Evolutionary conservation across 2,797 vertebrate genomes (phyloP).

Genomic region (Micromesistius poutassou): DNA sequence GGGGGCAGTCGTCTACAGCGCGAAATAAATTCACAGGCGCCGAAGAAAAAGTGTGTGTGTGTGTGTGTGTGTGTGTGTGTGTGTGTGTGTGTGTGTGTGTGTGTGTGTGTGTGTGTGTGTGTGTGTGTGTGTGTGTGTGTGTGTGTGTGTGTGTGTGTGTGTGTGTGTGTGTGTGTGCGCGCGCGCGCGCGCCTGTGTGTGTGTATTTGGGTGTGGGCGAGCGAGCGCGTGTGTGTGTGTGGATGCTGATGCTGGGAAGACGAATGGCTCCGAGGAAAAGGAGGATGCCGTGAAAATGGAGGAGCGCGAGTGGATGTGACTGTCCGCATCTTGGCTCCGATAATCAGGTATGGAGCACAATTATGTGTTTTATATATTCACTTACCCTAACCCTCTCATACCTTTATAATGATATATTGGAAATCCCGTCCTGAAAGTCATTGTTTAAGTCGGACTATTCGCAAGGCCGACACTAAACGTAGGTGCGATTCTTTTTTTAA

Average conservation of each 20-base stretch:
- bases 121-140: no score
- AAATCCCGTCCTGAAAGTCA: not conserved
- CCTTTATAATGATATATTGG: no score
- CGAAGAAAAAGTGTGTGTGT: not conserved
- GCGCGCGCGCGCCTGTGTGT: conserved; percentile 16
- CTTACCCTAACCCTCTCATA: not conserved
- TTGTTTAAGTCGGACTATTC: not conserved
- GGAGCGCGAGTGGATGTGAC: conserved; percentile 34
- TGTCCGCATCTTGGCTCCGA: conserved; percentile 15
- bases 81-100: no score
- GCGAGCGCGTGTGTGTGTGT: conserved; percentile 16
- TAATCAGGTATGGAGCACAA: not conserved
- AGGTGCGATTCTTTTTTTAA: not conserved
- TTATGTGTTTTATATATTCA: not conserved
- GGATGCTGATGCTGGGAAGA: conserved; percentile 52
- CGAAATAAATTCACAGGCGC: not conserved
- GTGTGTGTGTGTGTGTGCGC: not conserved
- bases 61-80: no score
- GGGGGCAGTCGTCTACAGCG: not conserved
- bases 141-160: no score
- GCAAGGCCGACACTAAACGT: not conserved
- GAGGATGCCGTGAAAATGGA: conserved; percentile 43
- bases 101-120: no score
- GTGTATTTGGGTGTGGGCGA: conserved; percentile 7
- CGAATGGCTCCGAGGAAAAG: conserved; percentile 14